Conservation (phyloP, 92 coral and sea anemone species). For the Zoanthus gigantus region DNA sequence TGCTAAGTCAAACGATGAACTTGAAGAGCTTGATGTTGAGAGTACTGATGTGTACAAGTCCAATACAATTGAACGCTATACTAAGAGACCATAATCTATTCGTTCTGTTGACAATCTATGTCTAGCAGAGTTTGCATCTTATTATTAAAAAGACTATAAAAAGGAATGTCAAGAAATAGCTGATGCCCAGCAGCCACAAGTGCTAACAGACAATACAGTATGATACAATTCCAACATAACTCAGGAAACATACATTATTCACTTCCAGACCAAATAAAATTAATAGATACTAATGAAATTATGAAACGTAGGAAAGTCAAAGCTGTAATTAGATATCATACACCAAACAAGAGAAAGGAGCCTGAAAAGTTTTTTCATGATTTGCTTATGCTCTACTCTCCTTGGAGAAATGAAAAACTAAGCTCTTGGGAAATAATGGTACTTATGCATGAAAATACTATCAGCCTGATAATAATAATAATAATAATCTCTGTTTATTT, state of each 20-base stretch:
- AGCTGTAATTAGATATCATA: background rate
- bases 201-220: conserved; percentile 24
- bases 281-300: conserved; percentile 43
- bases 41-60: too few relatives aligned
- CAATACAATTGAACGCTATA: too few relatives aligned
- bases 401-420: too few relatives aligned
- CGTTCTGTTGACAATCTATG: background rate
- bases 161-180: background rate
- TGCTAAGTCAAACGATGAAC: too few relatives aligned
- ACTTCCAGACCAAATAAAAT: conserved; percentile 51
- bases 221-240: background rate
- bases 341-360: too few relatives aligned
- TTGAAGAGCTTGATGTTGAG: too few relatives aligned
- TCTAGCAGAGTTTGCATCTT: conserved; percentile 6
- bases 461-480: too few relatives aligned
- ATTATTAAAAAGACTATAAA: background rate
- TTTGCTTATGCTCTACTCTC: too few relatives aligned
- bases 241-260: background rate
- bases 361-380: too few relatives aligned
- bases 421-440: too few relatives aligned
- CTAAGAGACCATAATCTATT: background rate
- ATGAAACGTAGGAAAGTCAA: conserved; percentile 10
- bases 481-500: too few relatives aligned
- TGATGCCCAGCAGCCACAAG: background rate
- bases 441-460: too few relatives aligned